phyloP scores from a whole-genome alignment of 1,140 invertebrate genomes.

The Diuraphis noxia region DNA sequence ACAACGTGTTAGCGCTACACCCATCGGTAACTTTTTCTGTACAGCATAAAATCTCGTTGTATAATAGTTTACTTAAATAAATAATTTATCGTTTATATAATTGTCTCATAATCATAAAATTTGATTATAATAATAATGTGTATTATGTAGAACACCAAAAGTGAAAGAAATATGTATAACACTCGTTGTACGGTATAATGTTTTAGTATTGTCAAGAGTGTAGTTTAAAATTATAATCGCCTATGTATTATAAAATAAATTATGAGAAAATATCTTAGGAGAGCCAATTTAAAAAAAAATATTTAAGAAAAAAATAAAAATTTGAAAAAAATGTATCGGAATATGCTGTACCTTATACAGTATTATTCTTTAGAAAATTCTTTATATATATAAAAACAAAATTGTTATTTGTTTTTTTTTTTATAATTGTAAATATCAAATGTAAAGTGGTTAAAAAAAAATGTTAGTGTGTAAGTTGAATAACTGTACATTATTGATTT shows the following conservation, averaged over 20 bases:
- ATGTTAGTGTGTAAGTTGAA: constrained; percentile 23
- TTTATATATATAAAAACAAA: constrained; percentile 6
- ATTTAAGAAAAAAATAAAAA: background rate
- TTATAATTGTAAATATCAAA: constrained; percentile 32
- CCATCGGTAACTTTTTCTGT: constrained; percentile 16
- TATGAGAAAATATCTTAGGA: background rate
- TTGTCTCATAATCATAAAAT: constrained; percentile 10
- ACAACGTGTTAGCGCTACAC: constrained; percentile 38
- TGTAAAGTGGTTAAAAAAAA: constrained; percentile 46
- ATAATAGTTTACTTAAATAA: constrained; percentile 24
- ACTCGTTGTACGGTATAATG: background rate
- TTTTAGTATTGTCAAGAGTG: constrained; percentile 7
- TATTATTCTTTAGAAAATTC: background rate
- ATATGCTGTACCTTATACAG: background rate
- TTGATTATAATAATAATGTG: background rate
- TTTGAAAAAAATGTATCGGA: background rate
- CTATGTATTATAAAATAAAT: constrained; percentile 19
- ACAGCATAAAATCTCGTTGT: background rate
- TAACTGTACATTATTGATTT: constrained; percentile 47
- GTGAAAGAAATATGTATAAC: background rate
- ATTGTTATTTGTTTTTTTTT: constrained; percentile 39
- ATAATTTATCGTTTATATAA: background rate
- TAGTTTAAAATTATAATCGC: constrained; percentile 14
- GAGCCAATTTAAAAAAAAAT: constrained; percentile 27
- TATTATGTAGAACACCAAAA: constrained; percentile 30